Evolutionary conservation across 2,797 vertebrate species (phyloP).

Genomic region (Spondyliosoma cantharus): DNA sequence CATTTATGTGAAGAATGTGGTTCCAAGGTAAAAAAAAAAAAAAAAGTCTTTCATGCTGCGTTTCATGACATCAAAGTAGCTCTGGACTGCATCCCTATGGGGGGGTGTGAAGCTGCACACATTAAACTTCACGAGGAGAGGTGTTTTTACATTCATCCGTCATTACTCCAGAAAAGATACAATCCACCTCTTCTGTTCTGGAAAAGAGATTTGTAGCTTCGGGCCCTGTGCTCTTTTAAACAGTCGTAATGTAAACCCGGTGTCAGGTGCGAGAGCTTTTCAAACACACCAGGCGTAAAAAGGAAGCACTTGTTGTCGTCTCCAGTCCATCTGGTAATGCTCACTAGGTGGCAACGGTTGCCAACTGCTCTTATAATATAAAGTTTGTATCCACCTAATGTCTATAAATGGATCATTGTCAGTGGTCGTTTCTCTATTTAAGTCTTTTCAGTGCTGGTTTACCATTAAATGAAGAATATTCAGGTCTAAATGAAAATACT

Average conservation of each 20-base stretch:
- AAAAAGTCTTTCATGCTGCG: conserved; percentile 43
- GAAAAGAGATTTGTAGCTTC: conserved; percentile 27
- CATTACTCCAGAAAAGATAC: conserved; percentile 39
- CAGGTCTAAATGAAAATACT: neutral
- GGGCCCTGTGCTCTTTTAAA: conserved; percentile 25
- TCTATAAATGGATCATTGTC: conserved; percentile 31
- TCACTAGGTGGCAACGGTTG: neutral
- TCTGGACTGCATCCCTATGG: conserved; percentile 39
- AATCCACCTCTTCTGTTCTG: conserved; percentile 19
- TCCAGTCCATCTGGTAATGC: conserved; percentile 26
- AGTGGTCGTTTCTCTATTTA: conserved; percentile 21
- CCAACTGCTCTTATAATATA: conserved; percentile 22
- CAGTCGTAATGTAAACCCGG: conserved; percentile 14
- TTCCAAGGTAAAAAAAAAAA: conserved; percentile 24
- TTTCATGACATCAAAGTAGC: conserved; percentile 60
- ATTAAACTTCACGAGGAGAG: conserved; percentile 34
- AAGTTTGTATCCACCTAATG: conserved; percentile 12
- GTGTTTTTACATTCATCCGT: conserved; percentile 48
- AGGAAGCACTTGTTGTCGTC: conserved; percentile 19
- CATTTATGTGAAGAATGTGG: conserved; percentile 41
- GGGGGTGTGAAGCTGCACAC: conserved; percentile 12
- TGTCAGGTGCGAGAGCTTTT: conserved; percentile 40
- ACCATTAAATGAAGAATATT: conserved; percentile 10
- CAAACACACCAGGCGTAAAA: conserved; percentile 28
- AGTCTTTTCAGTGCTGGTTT: neutral